A percentile compares a stretch with the other conserved stretches of the same genome.
Evolutionary conservation across 2,113 vertebrate genomes (phyloP).

Genomic region (Amphiprion percula): DNA sequence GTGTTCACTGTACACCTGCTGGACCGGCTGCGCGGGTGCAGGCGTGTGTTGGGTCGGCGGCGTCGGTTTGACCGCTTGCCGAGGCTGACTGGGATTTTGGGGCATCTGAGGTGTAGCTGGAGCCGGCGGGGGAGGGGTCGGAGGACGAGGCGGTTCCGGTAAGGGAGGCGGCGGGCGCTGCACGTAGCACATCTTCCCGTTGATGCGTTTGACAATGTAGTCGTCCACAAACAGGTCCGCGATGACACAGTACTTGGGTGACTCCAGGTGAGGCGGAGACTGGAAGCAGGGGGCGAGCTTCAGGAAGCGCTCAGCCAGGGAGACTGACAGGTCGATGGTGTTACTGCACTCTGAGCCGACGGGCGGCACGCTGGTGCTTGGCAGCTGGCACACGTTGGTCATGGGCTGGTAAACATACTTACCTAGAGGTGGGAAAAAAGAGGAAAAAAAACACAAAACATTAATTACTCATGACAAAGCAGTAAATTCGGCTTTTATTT

Average conservation of each 20-base stretch:
- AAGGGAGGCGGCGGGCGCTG: conserved; percentile 88
- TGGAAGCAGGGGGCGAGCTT: conserved; percentile 93
- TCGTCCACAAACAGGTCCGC: conserved; percentile 96
- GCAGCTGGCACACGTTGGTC: conserved; percentile 95
- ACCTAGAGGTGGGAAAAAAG: conserved; percentile 80
- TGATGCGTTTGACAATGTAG: conserved; percentile 97
- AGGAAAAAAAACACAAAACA: background rate
- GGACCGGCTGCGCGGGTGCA: conserved; percentile 44
- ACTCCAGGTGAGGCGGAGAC: conserved; percentile 90
- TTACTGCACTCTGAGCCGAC: conserved; percentile 84
- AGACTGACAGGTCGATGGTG: conserved; percentile 93
- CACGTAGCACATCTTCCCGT: conserved; percentile 98
- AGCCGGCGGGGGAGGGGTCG: conserved; percentile 54
- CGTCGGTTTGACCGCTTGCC: conserved; percentile 13
- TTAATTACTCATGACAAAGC: background rate
- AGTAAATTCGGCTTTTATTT: background rate
- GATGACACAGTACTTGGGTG: conserved; percentile 94
- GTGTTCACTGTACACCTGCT: conserved; percentile 54
- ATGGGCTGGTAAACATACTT: conserved; percentile 98
- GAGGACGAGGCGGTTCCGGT: conserved; percentile 67
- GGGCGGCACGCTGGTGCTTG: conserved; percentile 91
- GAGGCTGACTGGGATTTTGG: conserved; percentile 37
- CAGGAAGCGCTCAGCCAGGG: conserved; percentile 93
- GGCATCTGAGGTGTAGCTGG: conserved; percentile 45
- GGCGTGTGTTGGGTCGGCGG: conserved; percentile 28